These are phyloP conservation scores for Sanderia malayensis DNA, from an alignment of 30 jellyfish, hydroid and myxozoan species.

Conservation along the genomic window DNA sequence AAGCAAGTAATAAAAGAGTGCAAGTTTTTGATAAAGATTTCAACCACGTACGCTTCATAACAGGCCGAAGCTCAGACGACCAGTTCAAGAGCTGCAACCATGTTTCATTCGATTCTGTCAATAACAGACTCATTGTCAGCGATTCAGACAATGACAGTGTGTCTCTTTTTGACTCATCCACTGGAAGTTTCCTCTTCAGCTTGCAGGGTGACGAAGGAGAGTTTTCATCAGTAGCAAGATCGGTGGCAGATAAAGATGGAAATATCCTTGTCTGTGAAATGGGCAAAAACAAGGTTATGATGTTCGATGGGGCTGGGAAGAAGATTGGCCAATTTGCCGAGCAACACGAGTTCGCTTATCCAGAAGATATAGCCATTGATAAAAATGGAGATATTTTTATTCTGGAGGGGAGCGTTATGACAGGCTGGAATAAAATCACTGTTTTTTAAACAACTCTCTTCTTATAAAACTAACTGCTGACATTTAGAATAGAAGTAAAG, in stretches of 20 bases:
- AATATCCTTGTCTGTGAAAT: constrained; percentile 67
- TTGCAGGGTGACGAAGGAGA: constrained; percentile 39
- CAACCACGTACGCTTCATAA: constrained; percentile 47
- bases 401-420: constrained; percentile 51
- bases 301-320: constrained; percentile 66
- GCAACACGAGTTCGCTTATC: constrained; percentile 40
- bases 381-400: constrained; percentile 56
- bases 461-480: too few species aligned
- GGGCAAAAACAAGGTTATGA: constrained; percentile 53
- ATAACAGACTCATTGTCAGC: constrained; percentile 49
- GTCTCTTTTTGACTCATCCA: constrained; percentile 46
- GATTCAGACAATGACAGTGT: constrained; percentile 54
- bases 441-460: constrained; percentile 20
- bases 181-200: constrained; percentile 26
- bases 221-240: constrained; percentile 39
- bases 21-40: constrained; percentile 53
- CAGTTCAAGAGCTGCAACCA: constrained; percentile 44
- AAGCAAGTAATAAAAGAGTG: constrained; percentile 49
- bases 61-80: constrained; percentile 6
- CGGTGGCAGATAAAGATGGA: constrained; percentile 63
- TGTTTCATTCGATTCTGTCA: constrained; percentile 46
- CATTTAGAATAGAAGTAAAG: too few species aligned
- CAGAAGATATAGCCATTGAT: constrained; percentile 49
- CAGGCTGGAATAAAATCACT: constrained; percentile 68
- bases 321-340: constrained; percentile 55